Evolutionary conservation across 2,888 invertebrate genomes (phyloP).

Genomic region (Agriopis aurantiaria): DNA sequence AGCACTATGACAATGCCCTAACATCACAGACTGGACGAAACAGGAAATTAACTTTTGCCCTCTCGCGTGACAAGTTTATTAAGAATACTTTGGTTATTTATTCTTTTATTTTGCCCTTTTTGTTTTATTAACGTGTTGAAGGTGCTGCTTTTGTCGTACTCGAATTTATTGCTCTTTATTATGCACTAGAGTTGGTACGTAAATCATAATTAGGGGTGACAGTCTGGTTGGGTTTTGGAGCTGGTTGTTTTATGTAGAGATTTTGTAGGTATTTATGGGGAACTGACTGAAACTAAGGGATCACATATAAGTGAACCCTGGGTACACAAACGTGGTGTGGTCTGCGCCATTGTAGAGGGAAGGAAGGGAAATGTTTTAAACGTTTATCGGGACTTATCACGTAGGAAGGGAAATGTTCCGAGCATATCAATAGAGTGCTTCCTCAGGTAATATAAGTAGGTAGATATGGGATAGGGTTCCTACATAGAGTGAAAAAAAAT

Average conservation of each 20-base stretch:
- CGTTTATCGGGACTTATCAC: no score
- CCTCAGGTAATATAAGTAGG: no score
- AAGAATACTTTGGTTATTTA: conserved; percentile 73
- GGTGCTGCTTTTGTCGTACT: conserved; percentile 49
- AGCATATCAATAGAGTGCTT: no score
- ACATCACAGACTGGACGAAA: conserved; percentile 68
- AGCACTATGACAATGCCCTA: conserved; percentile 38
- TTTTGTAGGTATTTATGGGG: not conserved
- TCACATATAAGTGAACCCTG: no score
- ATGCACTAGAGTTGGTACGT: conserved; percentile 21
- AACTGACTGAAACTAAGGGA: not conserved
- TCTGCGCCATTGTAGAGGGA: no score
- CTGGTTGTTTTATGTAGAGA: not conserved
- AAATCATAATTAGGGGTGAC: conserved; percentile 31
- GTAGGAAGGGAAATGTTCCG: no score
- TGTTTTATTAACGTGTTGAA: conserved; percentile 56
- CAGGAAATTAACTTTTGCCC: conserved; percentile 83
- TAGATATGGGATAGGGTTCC: no score
- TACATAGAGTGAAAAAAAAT: no score
- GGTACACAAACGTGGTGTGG: no score
- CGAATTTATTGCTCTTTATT: conserved; percentile 26
- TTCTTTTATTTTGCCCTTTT: conserved; percentile 66
- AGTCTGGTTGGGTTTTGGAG: conserved; percentile 3
- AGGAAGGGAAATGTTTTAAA: no score
- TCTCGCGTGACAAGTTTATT: conserved; percentile 83